These are phyloP conservation scores for Formica selysi DNA, from an alignment of 1,140 invertebrate species.

Conservation along the genomic window DNA sequence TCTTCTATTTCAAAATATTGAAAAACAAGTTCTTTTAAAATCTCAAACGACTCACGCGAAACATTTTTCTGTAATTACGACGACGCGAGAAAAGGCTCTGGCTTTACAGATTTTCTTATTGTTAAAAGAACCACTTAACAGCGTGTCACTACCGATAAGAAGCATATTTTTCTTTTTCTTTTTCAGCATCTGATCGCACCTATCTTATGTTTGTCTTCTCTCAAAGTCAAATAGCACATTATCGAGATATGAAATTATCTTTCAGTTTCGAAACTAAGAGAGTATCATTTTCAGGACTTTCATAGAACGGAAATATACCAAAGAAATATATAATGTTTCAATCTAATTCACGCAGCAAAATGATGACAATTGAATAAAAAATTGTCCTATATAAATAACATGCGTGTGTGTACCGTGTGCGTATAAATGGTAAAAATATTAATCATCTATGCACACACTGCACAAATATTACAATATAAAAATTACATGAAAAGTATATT, in stretches of 20 bases:
- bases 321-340: not conserved
- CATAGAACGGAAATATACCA: not conserved
- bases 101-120: not conserved
- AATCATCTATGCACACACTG: too few species aligned
- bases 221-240: conserved; percentile 5
- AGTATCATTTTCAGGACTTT: not conserved
- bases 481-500: too few species aligned
- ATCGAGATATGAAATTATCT: conserved; percentile 29
- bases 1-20: not conserved
- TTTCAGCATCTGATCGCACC: not conserved
- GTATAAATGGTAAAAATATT: not conserved
- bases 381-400: not conserved
- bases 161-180: not conserved
- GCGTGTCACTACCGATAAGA: conserved; percentile 17
- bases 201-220: conserved; percentile 1
- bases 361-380: conserved; percentile 1
- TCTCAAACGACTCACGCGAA: not conserved
- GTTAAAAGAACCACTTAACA: not conserved
- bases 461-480: too few species aligned
- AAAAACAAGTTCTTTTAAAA: conserved; percentile 7
- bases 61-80: conserved; percentile 41
- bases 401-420: too few species aligned
- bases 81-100: not conserved
- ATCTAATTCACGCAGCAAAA: not conserved
- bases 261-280: not conserved